Base-by-base conservation (phyloP, 2,113 vertebrate species). In the Cinclus cinclus region DNA sequence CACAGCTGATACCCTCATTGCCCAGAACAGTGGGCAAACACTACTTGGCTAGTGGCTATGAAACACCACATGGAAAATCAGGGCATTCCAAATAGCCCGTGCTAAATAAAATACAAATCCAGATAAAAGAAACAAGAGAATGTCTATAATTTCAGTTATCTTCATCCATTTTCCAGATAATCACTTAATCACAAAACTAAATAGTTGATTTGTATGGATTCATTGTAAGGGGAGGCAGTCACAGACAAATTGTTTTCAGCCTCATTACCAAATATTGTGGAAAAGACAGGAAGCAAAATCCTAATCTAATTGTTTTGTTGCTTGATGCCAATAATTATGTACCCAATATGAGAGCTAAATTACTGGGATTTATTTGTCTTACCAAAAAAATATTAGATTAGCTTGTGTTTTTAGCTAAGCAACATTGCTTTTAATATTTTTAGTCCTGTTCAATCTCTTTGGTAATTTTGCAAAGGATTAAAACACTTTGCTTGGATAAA, bases 271-370 rank as follows among this genome's bases (percentile, higher is more conserved):
- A 96, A 92, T 88, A 46, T 82, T 94, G 27, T 73, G 56, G 86
- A 96, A 84, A 52, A 89, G 49, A 90, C 92, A 97, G 97, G 97
- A 98, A 97, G 87, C 42, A 79, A 50, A 93, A 81, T 94, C 68
- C 75, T 92, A 95, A 94, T 68, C 6, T 53, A 92, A 92, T 97
- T 97, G 92, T 84, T 83, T 85, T 97, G 81, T 60, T 87, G 47
- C 37, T 78, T 96, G 84, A 97, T 97, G 95, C 88, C 81, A 97
- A 74, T 96, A 96, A 98, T 95, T 96, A 90, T 11, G 13, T 87
- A 55, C 80, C 86, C 87, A 93, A 92, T 87, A 96, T 63, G 93
- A 94, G 93, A 92, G 62, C 65, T 95, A 95, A 97, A 97, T 97
- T 96, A 95, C 92, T 92, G 60, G 86, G 90, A 90, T 95, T 97